Evolutionary conservation across 2,888 invertebrate genomes (phyloP).

Genomic region (Temnothorax rugatulus): DNA sequence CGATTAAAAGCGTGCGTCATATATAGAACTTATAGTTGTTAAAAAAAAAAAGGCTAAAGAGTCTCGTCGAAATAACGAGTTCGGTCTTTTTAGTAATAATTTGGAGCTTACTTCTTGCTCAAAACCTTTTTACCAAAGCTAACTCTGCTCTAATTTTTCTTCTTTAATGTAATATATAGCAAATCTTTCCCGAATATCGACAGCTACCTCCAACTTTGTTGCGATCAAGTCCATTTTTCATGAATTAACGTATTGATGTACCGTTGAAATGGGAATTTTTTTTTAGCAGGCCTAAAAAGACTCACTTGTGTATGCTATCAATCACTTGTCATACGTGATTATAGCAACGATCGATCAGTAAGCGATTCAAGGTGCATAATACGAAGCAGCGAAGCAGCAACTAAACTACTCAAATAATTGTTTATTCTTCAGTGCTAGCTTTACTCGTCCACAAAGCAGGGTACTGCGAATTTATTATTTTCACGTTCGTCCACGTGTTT

Average conservation of each 20-base stretch:
- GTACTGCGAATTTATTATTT: constrained; percentile 48
- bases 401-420: constrained; percentile 15
- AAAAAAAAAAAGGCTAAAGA: constrained; percentile 4
- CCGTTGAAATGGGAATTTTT: constrained; percentile 21
- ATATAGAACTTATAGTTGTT: constrained; percentile 11
- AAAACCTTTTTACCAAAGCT: constrained; percentile 21
- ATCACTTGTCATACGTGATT: constrained; percentile 16
- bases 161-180: background rate
- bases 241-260: constrained; percentile 27
- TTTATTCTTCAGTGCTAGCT: constrained; percentile 40
- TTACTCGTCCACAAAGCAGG: constrained; percentile 47
- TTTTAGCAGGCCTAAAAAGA: constrained; percentile 51
- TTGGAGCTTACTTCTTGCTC: constrained; percentile 38
- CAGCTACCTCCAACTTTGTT: constrained; percentile 16
- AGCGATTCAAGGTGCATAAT: constrained; percentile 29
- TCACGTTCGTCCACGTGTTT: constrained; percentile 42
- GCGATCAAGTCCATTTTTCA: constrained; percentile 23
- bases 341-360: constrained; percentile 11
- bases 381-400: constrained; percentile 19
- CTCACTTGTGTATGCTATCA: constrained; percentile 19
- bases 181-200: constrained; percentile 6
- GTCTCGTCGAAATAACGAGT: constrained; percentile 26
- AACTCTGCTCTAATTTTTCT: background rate
- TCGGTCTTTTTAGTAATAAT: constrained; percentile 16
- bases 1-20: constrained; percentile 30